phyloP scores from a whole-genome alignment of 2,888 invertebrate genomes.

The Creontiades dilutus region DNA sequence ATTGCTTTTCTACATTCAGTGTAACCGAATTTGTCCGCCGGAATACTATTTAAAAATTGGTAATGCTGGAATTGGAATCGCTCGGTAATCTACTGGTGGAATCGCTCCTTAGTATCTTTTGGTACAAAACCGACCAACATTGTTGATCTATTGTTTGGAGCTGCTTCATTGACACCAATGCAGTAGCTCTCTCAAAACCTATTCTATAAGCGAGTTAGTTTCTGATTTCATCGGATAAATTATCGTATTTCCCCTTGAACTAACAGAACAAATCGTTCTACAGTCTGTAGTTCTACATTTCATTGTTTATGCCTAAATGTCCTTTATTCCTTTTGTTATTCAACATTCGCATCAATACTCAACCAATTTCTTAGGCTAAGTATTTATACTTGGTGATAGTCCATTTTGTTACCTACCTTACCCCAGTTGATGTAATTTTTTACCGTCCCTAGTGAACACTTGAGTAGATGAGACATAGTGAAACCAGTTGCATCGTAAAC shows the following conservation, averaged over 20 bases:
- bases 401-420: slow-evolving; percentile 70
- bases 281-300: no score
- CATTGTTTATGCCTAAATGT: background rate
- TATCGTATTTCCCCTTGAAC: background rate
- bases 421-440: slow-evolving; percentile 75
- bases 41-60: no score
- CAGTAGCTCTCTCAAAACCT: background rate
- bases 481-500: slow-evolving; percentile 76
- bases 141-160: background rate
- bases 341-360: no score
- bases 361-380: no score
- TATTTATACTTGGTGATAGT: no score
- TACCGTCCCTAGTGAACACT: slow-evolving; percentile 74
- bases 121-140: background rate
- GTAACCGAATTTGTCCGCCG: no score
- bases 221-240: background rate
- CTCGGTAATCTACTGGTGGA: background rate
- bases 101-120: background rate
- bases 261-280: no score
- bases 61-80: no score
- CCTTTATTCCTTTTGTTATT: background rate
- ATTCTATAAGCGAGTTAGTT: background rate
- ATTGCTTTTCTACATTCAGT: no score
- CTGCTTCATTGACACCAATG: background rate
- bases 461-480: slow-evolving; percentile 75